These are phyloP conservation scores for Eriosoma lanigerum DNA, from an alignment of 1,140 invertebrate genomes.

Conservation along the genomic window DNA sequence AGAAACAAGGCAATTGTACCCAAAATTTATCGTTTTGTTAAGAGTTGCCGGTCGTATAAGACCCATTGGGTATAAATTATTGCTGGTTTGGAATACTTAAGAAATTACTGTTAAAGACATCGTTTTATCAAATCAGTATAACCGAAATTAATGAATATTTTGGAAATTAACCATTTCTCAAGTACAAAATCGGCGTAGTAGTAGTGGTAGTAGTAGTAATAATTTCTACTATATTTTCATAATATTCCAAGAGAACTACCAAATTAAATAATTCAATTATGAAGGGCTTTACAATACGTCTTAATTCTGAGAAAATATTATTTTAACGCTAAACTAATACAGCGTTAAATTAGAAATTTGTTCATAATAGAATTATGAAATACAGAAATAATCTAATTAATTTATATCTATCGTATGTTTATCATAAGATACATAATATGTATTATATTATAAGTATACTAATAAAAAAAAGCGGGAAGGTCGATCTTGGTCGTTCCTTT, in stretches of 20 bases:
- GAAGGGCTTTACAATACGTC: background rate
- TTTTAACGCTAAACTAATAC: background rate
- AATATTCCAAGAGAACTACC: background rate
- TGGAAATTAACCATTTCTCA: constrained; percentile 3
- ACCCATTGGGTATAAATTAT: constrained; percentile 28
- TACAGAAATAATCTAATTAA: no score
- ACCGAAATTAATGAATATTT: background rate
- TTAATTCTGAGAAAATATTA: background rate
- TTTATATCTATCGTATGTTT: no score
- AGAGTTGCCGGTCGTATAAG: background rate
- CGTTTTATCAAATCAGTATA: constrained; percentile 19
- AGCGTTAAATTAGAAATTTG: no score
- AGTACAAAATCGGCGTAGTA: background rate
- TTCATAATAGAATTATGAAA: no score
- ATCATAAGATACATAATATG: no score
- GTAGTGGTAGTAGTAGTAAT: background rate
- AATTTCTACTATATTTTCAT: constrained; percentile 17
- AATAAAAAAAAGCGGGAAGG: no score
- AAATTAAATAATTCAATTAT: background rate
- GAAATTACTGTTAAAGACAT: constrained; percentile 20
- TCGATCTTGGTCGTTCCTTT: no score
- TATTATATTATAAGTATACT: no score
- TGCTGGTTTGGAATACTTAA: background rate
- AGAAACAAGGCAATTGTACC: background rate
- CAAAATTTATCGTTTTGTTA: constrained; percentile 38